A percentile compares a stretch with the other conserved stretches of the same genome.
phyloP scores from a whole-genome alignment of 2,888 invertebrate species.

The Rosalia funebris region DNA sequence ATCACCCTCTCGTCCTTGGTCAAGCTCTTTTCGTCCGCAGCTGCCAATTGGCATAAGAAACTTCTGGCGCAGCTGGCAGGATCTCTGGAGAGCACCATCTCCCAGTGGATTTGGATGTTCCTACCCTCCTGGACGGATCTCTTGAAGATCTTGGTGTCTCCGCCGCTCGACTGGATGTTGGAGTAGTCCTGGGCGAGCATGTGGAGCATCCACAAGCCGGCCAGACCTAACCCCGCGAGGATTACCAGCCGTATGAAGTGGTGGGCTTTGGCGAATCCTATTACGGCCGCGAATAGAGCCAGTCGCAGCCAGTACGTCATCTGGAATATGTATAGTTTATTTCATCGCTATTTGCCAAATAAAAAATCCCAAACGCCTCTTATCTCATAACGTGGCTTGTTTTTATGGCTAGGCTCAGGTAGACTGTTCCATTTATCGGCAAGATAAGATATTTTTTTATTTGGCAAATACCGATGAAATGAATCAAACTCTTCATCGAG shows the following conservation, averaged over 20 bases:
- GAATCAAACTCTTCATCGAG: too few relatives aligned
- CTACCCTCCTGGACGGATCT: constrained; percentile 15
- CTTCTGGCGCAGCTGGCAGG: constrained; percentile 64
- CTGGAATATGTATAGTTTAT: constrained; percentile 33
- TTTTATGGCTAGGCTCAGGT: too few relatives aligned
- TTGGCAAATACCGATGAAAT: too few relatives aligned
- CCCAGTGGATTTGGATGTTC: constrained; percentile 53
- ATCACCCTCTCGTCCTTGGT: constrained; percentile 55
- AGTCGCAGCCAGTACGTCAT: constrained; percentile 48
- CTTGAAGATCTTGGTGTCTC: constrained; percentile 32
- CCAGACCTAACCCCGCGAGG: constrained; percentile 62
- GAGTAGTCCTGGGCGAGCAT: constrained; percentile 63
- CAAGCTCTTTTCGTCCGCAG: constrained; percentile 52
- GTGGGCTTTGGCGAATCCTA: constrained; percentile 58
- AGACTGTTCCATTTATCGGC: too few relatives aligned
- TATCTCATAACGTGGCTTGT: too few relatives aligned
- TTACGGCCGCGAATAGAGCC: constrained; percentile 41
- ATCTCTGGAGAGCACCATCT: constrained; percentile 59
- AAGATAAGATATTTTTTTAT: too few relatives aligned
- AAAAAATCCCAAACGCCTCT: too few relatives aligned
- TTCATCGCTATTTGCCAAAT: too few relatives aligned
- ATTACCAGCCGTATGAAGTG: constrained; percentile 61
- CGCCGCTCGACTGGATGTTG: constrained; percentile 49
- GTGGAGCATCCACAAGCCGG: constrained; percentile 65
- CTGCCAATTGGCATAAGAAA: constrained; percentile 63